phyloP scores from a whole-genome alignment of 2,113 vertebrate genomes.

The Pongo pygmaeus region DNA sequence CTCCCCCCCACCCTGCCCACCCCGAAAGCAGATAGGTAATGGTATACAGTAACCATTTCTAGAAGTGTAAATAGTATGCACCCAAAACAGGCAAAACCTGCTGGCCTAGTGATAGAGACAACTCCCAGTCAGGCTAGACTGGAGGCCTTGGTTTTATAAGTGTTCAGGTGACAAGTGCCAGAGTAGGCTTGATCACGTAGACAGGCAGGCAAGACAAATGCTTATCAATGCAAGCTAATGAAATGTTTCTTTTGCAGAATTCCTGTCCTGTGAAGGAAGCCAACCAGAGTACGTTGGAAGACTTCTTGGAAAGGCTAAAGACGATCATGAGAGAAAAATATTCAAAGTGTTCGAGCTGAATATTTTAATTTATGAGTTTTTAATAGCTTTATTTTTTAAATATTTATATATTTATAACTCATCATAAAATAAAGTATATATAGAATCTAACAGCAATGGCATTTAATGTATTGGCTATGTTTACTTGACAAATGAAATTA shows the following conservation, averaged over 20 bases:
- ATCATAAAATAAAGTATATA: constrained; percentile 82
- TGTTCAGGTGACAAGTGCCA: background rate
- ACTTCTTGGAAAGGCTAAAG: constrained; percentile 67
- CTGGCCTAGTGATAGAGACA: background rate
- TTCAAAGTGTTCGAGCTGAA: background rate
- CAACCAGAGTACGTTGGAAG: constrained; percentile 23
- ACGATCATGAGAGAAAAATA: constrained; percentile 38
- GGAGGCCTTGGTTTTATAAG: background rate
- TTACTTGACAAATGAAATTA: background rate
- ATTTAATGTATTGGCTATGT: background rate
- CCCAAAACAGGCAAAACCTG: background rate
- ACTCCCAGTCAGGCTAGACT: background rate
- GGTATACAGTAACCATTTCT: background rate
- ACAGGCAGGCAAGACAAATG: background rate
- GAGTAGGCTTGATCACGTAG: background rate
- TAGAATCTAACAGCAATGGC: background rate
- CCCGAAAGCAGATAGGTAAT: background rate
- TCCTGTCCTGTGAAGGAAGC: constrained; percentile 35
- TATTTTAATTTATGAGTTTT: constrained; percentile 61
- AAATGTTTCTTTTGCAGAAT: constrained; percentile 36
- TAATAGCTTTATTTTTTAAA: constrained; percentile 64
- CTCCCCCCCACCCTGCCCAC: background rate
- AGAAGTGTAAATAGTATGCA: background rate
- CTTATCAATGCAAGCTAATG: background rate
- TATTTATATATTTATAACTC: constrained; percentile 85